These are phyloP conservation scores for Canis aureus DNA, from an alignment of 2,113 vertebrate species.

Conservation along the genomic window DNA sequence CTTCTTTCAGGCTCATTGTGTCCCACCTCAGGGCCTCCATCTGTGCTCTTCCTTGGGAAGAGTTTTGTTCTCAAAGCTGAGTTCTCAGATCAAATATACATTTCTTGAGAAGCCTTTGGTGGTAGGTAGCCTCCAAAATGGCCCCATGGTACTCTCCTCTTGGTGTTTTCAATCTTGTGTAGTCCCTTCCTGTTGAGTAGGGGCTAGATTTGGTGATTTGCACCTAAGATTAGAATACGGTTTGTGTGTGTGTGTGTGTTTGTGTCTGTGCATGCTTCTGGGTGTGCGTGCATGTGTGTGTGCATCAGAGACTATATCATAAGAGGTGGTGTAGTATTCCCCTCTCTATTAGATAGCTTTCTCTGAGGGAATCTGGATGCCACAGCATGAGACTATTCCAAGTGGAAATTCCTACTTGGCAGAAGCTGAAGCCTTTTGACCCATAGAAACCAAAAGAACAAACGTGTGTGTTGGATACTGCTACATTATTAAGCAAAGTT, in stretches of 20 bases:
- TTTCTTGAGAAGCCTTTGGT: background rate
- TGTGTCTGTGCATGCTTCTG: background rate
- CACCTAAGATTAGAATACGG: background rate
- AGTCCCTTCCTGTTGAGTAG: background rate
- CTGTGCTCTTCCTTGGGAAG: no score
- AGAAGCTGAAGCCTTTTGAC: background rate
- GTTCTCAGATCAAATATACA: background rate
- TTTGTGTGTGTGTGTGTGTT: background rate
- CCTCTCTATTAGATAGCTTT: background rate
- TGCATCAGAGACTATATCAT: background rate
- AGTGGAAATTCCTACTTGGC: background rate
- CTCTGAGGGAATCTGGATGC: background rate
- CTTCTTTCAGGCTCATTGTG: background rate
- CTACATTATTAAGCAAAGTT: background rate
- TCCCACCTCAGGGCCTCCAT: no score
- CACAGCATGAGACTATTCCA: background rate
- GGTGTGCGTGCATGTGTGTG: background rate
- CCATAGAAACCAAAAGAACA: background rate
- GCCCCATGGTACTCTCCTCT: background rate
- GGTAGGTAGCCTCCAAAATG: background rate
- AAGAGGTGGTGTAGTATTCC: background rate
- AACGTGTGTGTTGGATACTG: background rate
- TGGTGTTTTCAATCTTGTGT: background rate
- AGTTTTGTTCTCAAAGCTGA: background rate
- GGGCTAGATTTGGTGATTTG: background rate